phyloP scores from a whole-genome alignment of 2,113 vertebrate genomes.

The Microcebus lehilahytsara region DNA sequence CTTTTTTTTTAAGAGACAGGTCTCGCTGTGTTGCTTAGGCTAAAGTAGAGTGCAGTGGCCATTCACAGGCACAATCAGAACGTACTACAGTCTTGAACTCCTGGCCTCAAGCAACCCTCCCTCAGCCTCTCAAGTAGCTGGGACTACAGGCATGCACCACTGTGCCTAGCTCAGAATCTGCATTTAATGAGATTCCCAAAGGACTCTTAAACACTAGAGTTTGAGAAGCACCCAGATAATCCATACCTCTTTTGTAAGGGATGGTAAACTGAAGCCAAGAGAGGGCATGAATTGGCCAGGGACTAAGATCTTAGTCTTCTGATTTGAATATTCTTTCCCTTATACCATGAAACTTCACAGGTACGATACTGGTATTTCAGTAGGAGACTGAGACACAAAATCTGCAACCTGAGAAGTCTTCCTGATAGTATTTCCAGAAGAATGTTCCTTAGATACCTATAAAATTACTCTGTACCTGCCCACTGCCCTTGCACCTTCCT shows the following conservation, averaged over 20 bases:
- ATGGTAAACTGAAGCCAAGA: not conserved
- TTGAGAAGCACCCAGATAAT: not conserved
- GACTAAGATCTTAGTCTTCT: not conserved
- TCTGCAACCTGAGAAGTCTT: not conserved
- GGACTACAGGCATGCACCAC: not conserved
- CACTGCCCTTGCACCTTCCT: not conserved
- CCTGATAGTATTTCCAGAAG: not conserved
- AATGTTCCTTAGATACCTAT: not conserved
- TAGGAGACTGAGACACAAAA: not conserved
- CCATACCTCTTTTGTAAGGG: not conserved
- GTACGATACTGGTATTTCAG: not conserved
- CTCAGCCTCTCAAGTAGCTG: not conserved
- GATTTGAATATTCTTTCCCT: not conserved
- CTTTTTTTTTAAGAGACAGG: too few species aligned
- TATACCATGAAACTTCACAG: not conserved
- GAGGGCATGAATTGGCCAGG: not conserved
- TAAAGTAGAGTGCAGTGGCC: too few species aligned
- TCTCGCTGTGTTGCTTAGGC: too few species aligned
- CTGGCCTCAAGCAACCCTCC: not conserved
- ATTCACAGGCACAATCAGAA: too few species aligned
- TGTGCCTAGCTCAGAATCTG: not conserved
- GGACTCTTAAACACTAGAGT: not conserved
- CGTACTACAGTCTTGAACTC: not conserved
- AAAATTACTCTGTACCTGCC: not conserved
- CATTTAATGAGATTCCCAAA: not conserved